phyloP scores from a whole-genome alignment of 2,113 vertebrate species.

The Hippocampus zosterae region DNA sequence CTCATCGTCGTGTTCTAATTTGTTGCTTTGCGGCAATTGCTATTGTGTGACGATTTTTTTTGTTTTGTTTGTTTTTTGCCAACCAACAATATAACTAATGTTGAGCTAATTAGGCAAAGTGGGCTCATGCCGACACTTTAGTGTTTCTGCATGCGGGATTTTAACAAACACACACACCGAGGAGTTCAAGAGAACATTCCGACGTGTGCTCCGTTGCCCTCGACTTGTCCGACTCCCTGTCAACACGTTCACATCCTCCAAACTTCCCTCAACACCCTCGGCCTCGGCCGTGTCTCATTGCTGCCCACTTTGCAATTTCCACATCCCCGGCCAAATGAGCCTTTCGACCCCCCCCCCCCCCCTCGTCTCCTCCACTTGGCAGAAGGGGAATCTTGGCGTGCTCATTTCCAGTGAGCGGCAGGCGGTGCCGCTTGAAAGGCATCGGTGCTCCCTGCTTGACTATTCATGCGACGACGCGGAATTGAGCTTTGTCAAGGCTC shows the following conservation, averaged over 20 bases:
- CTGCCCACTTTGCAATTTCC: conserved; percentile 3
- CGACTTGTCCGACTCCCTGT: not conserved
- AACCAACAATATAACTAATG: too few species aligned
- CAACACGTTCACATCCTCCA: not conserved
- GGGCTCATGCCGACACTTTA: not conserved
- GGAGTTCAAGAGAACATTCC: not conserved
- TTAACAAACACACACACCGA: conserved; percentile 9
- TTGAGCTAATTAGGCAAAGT: not conserved
- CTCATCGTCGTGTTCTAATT: too few species aligned
- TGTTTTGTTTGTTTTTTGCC: too few species aligned
- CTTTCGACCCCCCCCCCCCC: not conserved
- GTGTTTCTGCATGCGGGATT: not conserved
- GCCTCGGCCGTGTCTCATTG: not conserved
- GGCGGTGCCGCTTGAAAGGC: not conserved
- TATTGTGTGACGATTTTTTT: too few species aligned
- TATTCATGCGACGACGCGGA: not conserved
- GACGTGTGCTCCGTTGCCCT: not conserved
- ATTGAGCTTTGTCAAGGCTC: not conserved
- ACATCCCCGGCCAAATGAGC: not conserved
- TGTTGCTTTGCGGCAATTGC: too few species aligned
- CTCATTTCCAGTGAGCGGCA: not conserved
- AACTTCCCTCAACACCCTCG: not conserved
- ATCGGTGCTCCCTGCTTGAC: not conserved
- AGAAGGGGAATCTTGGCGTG: not conserved
- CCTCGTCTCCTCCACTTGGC: not conserved